Evolutionary conservation across 2,113 vertebrate species (phyloP).

Genomic region (Rhabdornis inornatus): DNA sequence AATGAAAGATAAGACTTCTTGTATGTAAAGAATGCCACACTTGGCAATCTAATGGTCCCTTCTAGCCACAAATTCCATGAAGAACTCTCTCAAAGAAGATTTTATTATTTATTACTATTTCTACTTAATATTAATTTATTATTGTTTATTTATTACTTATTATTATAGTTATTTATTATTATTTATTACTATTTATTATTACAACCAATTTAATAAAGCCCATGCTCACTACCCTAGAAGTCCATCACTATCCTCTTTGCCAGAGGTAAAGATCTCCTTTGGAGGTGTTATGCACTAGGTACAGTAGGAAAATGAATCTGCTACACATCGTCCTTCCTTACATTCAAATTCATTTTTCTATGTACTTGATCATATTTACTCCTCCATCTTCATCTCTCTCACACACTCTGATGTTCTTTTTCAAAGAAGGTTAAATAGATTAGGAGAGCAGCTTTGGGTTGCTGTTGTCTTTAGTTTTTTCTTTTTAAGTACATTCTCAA

Average conservation of each 20-base stretch:
- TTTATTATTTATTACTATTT: too few relatives aligned
- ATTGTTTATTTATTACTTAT: too few relatives aligned
- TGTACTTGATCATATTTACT: background rate
- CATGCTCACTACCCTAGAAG: background rate
- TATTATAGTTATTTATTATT: too few relatives aligned
- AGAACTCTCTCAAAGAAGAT: background rate
- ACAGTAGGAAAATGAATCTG: background rate
- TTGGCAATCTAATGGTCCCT: background rate
- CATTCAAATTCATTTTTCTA: background rate
- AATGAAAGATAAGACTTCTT: background rate
- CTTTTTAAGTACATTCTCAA: background rate
- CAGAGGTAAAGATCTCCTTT: background rate
- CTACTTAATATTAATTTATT: too few relatives aligned
- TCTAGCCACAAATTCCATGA: background rate
- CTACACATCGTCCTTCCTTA: background rate
- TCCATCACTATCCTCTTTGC: background rate
- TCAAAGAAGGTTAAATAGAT: background rate
- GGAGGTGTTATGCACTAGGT: background rate
- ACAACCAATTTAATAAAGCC: background rate
- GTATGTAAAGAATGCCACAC: background rate
- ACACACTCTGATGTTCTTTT: background rate
- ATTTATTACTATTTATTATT: background rate
- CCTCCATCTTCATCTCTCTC: background rate
- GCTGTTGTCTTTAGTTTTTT: background rate
- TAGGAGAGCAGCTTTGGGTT: background rate